Percentiles rank a stretch among this genome's conserved stretches.
Evolutionary conservation across 2,888 invertebrate species (phyloP).

Genomic region (Rhamphomyia laevipes): DNA sequence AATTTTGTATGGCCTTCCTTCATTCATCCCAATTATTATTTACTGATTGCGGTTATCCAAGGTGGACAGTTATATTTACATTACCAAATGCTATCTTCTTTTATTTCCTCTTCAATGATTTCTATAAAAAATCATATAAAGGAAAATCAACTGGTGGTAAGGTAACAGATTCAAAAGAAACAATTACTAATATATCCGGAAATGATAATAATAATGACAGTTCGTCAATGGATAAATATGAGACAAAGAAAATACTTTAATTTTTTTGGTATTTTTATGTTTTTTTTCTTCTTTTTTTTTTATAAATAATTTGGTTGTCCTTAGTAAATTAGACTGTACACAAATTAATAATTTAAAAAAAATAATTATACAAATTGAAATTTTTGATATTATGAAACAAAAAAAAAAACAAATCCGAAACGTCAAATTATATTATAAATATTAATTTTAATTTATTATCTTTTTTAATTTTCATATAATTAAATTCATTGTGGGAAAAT

Average conservation of each 20-base stretch:
- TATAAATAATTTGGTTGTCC: too few relatives aligned
- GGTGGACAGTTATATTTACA: slow-evolving; percentile 70
- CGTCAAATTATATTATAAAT: too few relatives aligned
- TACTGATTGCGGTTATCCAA: slow-evolving; percentile 81
- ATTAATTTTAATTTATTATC: too few relatives aligned
- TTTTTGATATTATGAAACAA: too few relatives aligned
- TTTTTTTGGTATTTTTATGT: not conserved
- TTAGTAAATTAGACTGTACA: too few relatives aligned
- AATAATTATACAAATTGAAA: too few relatives aligned
- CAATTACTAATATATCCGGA: slow-evolving; percentile 15
- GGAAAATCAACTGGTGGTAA: slow-evolving; percentile 23
- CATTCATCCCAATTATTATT: slow-evolving; percentile 77
- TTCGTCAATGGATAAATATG: not conserved
- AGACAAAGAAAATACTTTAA: not conserved
- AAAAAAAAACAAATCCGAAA: too few relatives aligned
- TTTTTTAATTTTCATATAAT: too few relatives aligned
- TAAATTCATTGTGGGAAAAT: too few relatives aligned
- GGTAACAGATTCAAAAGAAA: slow-evolving; percentile 14
- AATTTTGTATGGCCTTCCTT: slow-evolving; percentile 78
- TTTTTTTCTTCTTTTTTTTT: too few relatives aligned
- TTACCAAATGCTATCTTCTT: slow-evolving; percentile 86
- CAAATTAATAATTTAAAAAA: too few relatives aligned
- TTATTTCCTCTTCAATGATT: slow-evolving; percentile 82
- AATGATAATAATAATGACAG: not conserved
- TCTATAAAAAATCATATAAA: slow-evolving; percentile 55